Evolutionary conservation across 1,140 invertebrate species (phyloP).

Genomic region (Pemphigus obesinymphae): DNA sequence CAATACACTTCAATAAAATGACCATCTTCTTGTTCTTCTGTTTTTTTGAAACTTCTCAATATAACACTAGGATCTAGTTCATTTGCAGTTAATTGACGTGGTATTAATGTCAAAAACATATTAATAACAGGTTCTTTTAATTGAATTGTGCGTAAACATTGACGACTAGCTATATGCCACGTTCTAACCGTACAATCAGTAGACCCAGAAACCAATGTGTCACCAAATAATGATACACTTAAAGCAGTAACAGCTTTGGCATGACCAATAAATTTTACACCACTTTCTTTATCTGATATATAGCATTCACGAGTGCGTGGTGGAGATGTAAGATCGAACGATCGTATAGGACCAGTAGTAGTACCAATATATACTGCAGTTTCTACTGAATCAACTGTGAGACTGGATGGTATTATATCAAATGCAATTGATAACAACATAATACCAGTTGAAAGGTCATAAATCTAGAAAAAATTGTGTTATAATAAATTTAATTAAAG

Average conservation of each 20-base stretch:
- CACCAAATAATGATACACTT: slow-evolving; percentile 64
- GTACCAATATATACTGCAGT: slow-evolving; percentile 68
- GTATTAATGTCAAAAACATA: slow-evolving; percentile 56
- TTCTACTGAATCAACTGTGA: slow-evolving; percentile 67
- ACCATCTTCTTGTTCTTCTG: slow-evolving; percentile 15
- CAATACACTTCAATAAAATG: slow-evolving; percentile 28
- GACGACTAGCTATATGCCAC: slow-evolving; percentile 72
- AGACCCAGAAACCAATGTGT: slow-evolving; percentile 67
- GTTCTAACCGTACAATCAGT: slow-evolving; percentile 67
- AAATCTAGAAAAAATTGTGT: slow-evolving; percentile 55
- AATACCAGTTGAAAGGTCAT: slow-evolving; percentile 63
- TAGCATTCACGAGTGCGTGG: slow-evolving; percentile 65
- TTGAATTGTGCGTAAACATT: slow-evolving; percentile 63
- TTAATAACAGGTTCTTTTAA: slow-evolving; percentile 71
- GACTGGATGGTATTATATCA: slow-evolving; percentile 62
- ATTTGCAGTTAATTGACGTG: slow-evolving; percentile 27
- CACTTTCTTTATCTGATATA: slow-evolving; percentile 50
- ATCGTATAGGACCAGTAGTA: slow-evolving; percentile 63
- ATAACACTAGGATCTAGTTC: slow-evolving; percentile 41
- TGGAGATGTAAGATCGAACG: slow-evolving; percentile 62
- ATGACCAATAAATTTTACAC: slow-evolving; percentile 58
- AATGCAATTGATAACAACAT: slow-evolving; percentile 70
- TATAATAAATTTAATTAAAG: too few species aligned
- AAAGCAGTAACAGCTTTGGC: slow-evolving; percentile 64
- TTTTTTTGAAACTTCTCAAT: slow-evolving; percentile 40